phyloP scores from a whole-genome alignment of 2,888 invertebrate species.

The Auanema freiburgensis region DNA sequence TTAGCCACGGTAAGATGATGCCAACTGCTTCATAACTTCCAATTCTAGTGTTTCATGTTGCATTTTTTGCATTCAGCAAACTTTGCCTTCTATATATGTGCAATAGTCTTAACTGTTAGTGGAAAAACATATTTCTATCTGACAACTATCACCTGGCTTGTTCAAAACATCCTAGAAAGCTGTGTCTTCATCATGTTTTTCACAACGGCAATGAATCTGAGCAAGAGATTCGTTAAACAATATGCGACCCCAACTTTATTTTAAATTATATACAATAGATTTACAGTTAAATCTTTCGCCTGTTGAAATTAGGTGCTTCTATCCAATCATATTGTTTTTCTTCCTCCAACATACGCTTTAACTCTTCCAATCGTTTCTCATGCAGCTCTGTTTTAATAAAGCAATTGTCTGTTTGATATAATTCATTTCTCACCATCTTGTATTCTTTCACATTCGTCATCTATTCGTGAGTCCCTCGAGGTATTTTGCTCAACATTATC shows the following conservation, averaged over 20 bases:
- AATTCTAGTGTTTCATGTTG: conserved; percentile 1
- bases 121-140: conserved; percentile 8
- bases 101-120: not conserved
- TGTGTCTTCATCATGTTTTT: not conserved
- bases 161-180: conserved; percentile 6
- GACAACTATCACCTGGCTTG: conserved; percentile 9
- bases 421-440: too few relatives aligned
- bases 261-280: not conserved
- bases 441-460: too few relatives aligned
- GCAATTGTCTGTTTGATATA: too few relatives aligned
- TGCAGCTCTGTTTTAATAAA: conserved; percentile 10
- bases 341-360: conserved; percentile 3
- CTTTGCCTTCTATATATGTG: conserved; percentile 5
- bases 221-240: not conserved
- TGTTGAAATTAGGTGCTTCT: not conserved
- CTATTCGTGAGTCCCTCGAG: too few relatives aligned
- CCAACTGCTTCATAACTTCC: not conserved
- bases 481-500: too few relatives aligned
- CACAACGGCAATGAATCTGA: not conserved
- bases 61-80: conserved; percentile 3
- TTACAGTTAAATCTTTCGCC: too few relatives aligned
- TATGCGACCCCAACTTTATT: conserved; percentile 1
- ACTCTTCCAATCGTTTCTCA: conserved; percentile 6
- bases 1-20: conserved; percentile 6
- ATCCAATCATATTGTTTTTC: conserved; percentile 19